phyloP scores from a whole-genome alignment of 2,888 invertebrate species.

The Spisula solida region DNA sequence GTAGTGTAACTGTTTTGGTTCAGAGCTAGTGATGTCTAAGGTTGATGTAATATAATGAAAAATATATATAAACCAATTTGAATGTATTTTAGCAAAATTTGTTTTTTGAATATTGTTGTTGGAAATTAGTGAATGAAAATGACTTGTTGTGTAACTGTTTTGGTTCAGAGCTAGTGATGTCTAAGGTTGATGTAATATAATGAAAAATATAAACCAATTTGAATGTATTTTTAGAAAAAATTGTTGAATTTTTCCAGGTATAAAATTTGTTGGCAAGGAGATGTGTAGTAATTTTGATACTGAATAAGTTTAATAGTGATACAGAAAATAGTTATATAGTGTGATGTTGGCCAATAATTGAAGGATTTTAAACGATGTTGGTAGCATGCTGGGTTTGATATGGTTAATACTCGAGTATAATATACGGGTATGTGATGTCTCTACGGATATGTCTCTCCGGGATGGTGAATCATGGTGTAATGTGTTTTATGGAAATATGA shows the following conservation, averaged over 20 bases:
- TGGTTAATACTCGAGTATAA: background rate
- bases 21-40: too few species aligned
- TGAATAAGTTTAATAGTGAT: constrained; percentile 17
- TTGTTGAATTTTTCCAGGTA: constrained; percentile 14
- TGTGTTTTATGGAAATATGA: background rate
- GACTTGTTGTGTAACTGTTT: too few species aligned
- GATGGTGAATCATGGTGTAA: background rate
- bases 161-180: too few species aligned
- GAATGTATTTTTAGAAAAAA: background rate
- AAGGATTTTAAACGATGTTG: background rate
- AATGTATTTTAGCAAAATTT: too few species aligned
- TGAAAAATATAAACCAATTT: background rate
- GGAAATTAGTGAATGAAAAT: too few species aligned
- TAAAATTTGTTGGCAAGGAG: background rate
- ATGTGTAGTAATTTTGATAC: constrained; percentile 30
- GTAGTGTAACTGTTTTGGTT: too few species aligned
- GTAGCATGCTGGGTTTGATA: constrained; percentile 10
- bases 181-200: too few species aligned
- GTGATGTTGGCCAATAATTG: constrained; percentile 2
- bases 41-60: too few species aligned
- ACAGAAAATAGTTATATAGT: background rate
- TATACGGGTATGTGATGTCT: too few species aligned
- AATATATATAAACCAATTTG: too few species aligned
- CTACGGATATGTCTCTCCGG: too few species aligned
- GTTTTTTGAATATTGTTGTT: too few species aligned